These are phyloP conservation scores for Muscicapa adusta DNA, from an alignment of 2,113 vertebrate genomes.

Conservation along the genomic window DNA sequence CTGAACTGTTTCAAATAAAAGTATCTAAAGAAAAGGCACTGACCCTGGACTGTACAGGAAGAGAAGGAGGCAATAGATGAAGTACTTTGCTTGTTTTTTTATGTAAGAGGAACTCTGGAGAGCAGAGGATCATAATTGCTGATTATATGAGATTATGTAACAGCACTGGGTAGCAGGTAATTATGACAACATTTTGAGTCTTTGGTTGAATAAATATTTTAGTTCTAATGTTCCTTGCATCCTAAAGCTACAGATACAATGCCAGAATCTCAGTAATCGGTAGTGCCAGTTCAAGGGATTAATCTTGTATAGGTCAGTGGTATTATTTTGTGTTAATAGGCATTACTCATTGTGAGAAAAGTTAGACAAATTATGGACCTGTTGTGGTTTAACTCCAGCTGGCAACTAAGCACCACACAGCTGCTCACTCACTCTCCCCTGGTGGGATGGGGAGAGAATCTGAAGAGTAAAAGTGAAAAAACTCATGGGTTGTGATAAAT, in stretches of 20 bases:
- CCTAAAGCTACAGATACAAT: neutral
- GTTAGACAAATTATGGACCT: neutral
- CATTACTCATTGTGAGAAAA: neutral
- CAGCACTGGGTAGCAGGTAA: neutral
- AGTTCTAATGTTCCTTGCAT: neutral
- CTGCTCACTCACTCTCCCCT: neutral
- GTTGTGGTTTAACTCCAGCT: neutral
- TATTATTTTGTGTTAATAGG: neutral
- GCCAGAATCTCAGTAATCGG: neutral
- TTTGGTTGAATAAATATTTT: neutral
- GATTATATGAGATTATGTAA: neutral
- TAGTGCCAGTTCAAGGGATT: neutral
- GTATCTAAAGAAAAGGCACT: neutral
- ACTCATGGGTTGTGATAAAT: neutral
- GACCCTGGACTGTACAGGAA: neutral
- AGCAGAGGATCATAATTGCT: neutral
- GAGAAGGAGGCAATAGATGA: neutral
- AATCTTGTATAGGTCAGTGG: neutral
- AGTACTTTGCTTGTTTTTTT: neutral
- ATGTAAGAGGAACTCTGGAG: neutral
- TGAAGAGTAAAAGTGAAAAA: neutral
- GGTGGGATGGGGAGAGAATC: neutral
- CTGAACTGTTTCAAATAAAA: neutral
- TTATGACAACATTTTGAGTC: neutral
- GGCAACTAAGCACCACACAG: neutral